Percentiles rank a stretch among this genome's conserved stretches.
phyloP scores from a whole-genome alignment of 2,797 vertebrate species.

The Sebastes goodei region DNA sequence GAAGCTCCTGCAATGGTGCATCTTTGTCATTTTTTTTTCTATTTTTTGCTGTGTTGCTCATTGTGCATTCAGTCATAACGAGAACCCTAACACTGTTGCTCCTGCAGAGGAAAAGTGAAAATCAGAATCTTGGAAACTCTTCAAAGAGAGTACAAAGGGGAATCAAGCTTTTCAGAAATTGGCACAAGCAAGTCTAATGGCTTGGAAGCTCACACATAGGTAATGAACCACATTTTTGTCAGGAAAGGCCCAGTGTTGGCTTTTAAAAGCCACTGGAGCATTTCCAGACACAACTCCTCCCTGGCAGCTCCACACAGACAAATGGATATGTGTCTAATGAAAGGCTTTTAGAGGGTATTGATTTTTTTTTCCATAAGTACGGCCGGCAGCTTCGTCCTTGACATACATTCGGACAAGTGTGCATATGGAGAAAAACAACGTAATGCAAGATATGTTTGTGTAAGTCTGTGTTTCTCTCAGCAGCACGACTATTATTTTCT shows the following conservation, averaged over 20 bases:
- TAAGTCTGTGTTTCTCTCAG: background rate
- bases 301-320: slow-evolving; percentile 65
- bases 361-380: slow-evolving; percentile 61
- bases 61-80: slow-evolving; percentile 2
- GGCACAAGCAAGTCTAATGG: slow-evolving; percentile 38
- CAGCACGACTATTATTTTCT: background rate
- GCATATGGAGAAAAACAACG: slow-evolving; percentile 20
- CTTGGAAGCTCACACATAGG: slow-evolving; percentile 37
- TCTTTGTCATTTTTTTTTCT: background rate
- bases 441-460: background rate
- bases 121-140: slow-evolving; percentile 20
- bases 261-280: slow-evolving; percentile 70
- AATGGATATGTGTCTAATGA: slow-evolving; percentile 73
- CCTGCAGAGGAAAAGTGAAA: slow-evolving; percentile 12
- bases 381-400: slow-evolving; percentile 51
- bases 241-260: slow-evolving; percentile 43
- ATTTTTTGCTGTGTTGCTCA: background rate
- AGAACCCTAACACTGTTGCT: background rate
- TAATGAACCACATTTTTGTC: slow-evolving; percentile 54
- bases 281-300: slow-evolving; percentile 67
- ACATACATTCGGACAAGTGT: slow-evolving; percentile 49
- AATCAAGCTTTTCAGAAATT: slow-evolving; percentile 1
- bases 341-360: slow-evolving; percentile 82
- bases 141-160: background rate
- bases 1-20: background rate